A percentile compares a stretch with the other conserved stretches of the same genome.
Evolutionary conservation across 2,797 vertebrate species (phyloP).

Genomic region (Alosa sapidissima): DNA sequence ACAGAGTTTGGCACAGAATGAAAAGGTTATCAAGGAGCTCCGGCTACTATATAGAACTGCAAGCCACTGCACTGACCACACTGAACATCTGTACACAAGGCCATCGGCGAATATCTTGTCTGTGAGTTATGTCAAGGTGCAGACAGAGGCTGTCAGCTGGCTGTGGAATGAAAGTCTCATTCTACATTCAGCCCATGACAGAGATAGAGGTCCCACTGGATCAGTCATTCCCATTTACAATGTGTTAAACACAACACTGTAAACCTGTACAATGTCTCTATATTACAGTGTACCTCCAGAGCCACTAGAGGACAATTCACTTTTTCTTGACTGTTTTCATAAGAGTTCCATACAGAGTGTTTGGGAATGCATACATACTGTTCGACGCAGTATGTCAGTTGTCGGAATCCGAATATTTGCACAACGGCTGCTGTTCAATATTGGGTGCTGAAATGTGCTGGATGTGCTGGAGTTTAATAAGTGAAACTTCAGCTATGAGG

Average conservation of each 20-base stretch:
- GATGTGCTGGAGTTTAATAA: not conserved
- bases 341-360: not conserved
- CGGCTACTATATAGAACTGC: constrained; percentile 32
- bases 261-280: not conserved
- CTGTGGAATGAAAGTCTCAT: not conserved
- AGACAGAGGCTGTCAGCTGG: constrained; percentile 47
- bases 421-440: constrained; percentile 65
- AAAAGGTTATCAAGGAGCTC: constrained; percentile 21
- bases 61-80: constrained; percentile 21
- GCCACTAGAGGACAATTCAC: not conserved
- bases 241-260: not conserved
- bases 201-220: not conserved
- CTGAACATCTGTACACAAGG: constrained; percentile 41
- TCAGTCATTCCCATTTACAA: not conserved
- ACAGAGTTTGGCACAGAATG: not conserved
- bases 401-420: constrained; percentile 48
- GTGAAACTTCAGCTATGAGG: not conserved
- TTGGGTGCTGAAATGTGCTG: constrained; percentile 61
- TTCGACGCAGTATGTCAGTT: constrained; percentile 9
- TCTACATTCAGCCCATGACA: not conserved
- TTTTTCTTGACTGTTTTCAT: not conserved
- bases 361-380: not conserved
- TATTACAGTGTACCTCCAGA: not conserved
- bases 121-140: constrained; percentile 40
- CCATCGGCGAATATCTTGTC: constrained; percentile 43